Conservation (phyloP, 2,888 invertebrate genomes). For the Epinotia demarniana region DNA sequence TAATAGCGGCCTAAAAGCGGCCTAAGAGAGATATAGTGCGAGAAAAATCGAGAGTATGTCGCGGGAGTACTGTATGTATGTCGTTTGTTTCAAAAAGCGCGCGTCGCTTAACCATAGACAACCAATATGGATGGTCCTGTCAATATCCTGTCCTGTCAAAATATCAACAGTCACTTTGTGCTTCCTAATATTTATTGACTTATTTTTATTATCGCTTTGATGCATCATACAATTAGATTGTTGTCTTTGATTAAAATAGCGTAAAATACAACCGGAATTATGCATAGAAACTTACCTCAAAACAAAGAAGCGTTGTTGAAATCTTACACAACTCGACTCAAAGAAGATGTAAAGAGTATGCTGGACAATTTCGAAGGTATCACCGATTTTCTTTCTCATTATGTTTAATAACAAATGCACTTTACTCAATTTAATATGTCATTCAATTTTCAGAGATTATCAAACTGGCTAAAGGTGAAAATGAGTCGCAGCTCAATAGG, state of each 20-base stretch:
- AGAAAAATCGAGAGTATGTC: too few relatives aligned
- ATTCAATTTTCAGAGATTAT: slow-evolving; percentile 90
- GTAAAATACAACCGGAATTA: slow-evolving; percentile 48
- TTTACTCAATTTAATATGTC: slow-evolving; percentile 3
- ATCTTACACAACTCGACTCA: slow-evolving; percentile 96
- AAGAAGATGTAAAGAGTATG: slow-evolving; percentile 99
- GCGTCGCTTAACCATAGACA: too few relatives aligned
- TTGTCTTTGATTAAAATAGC: not conserved
- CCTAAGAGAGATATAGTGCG: too few relatives aligned
- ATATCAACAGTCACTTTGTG: too few relatives aligned
- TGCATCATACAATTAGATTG: not conserved
- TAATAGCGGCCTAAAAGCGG: too few relatives aligned
- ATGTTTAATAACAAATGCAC: not conserved
- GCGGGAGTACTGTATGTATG: too few relatives aligned
- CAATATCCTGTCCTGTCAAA: too few relatives aligned
- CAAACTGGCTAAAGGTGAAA: slow-evolving; percentile 94
- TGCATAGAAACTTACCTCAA: slow-evolving; percentile 90
- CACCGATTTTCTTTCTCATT: not conserved
- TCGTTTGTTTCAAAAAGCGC: too few relatives aligned
- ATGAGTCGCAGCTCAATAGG: slow-evolving; percentile 94
- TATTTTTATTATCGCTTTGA: not conserved
- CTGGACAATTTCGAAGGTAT: slow-evolving; percentile 98
- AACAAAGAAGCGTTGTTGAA: slow-evolving; percentile 97
- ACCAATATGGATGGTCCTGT: too few relatives aligned
- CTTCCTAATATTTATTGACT: too few relatives aligned